Base-by-base conservation (phyloP, 2,888 invertebrate species). In the Phrixothrix hirtus region DNA sequence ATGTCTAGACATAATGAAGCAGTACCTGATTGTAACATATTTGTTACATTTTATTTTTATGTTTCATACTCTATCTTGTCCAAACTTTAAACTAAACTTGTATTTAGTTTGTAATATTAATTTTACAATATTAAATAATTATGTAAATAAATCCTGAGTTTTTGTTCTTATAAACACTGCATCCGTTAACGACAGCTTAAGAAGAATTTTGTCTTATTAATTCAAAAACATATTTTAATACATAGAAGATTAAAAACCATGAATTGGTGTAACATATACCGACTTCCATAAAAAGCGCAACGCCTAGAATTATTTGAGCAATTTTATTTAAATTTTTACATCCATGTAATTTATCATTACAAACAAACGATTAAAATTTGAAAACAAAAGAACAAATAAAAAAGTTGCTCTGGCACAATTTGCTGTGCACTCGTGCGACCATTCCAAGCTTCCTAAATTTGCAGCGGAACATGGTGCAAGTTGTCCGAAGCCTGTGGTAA, bases 11-110 rank as follows among this genome's bases (percentile, higher is more conserved):
- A 38, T 49, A 45, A 55, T 46, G 41, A 49, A 50, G 42, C 35
- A 55, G 63, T 63, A 63, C 63, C 63, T 63, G 63, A 63, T 57
- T 63, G 55, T 59, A 57, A 58, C 53, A 21, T n/a, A 39, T 17
- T 49, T 34, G 50, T 52, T 46, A 39, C 43, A 56, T 39, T 25
- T 41, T 48, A 56, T 43, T 48, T 52, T 44, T 52, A 56, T 32
- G 42, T 41, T 55, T 49, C 47, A 52, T 48, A 45, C 43, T 51
- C 55, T 46, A 41, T 47, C 41, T 55, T 50, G 55, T 56, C 56
- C 56, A 56, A 52, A 52, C 41, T 47, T 44, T 17, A 51, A 46
- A 52, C 48, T 52, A 56, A 56, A 52, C 46, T 55, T 55, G 31
- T 49, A 55, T 55, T 53, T 53, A 53, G 53, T 53, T 53, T 52